A percentile compares a stretch with the other conserved stretches of the same genome.
Conservation (phyloP, 2,888 invertebrate species). For the Drymonia ruficornis region DNA sequence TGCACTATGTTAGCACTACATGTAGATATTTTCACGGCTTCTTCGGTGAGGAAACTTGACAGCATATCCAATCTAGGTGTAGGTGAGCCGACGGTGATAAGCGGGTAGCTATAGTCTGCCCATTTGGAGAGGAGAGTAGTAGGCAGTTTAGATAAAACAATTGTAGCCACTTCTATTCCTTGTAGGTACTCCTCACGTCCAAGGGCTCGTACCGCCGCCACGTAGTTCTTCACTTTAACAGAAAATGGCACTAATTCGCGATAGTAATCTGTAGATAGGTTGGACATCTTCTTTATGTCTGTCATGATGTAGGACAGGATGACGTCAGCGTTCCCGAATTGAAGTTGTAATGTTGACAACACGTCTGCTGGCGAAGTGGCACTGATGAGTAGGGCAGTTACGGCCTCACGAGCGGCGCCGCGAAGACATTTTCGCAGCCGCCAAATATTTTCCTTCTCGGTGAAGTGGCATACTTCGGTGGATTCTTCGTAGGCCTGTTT, state of each 20-base stretch:
- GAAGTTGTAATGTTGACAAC: neutral
- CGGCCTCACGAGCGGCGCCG: constrained; percentile 7
- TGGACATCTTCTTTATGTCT: neutral
- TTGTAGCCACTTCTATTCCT: neutral
- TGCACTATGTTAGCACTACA: too few species aligned
- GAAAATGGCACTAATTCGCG: constrained; percentile 6
- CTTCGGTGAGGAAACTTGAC: too few species aligned
- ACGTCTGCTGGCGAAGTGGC: neutral
- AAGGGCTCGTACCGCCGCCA: neutral
- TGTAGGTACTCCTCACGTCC: neutral
- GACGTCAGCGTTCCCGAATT: neutral
- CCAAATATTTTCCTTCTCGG: constrained; percentile 12
- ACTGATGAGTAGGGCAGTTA: neutral
- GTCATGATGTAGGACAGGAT: neutral
- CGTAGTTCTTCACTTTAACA: constrained; percentile 1
- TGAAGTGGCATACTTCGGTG: constrained; percentile 9
- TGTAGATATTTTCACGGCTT: too few species aligned
- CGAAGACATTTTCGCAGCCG: constrained; percentile 10
- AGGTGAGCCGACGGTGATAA: too few species aligned
- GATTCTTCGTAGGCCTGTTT: constrained; percentile 13
- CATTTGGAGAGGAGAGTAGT: constrained; percentile 2
- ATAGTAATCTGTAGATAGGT: neutral
- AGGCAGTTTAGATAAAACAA: constrained; percentile 1
- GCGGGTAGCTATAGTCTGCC: constrained; percentile 5
- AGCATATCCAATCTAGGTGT: too few species aligned